phyloP scores from a whole-genome alignment of 2,888 invertebrate species.

The Julus scanicus region DNA sequence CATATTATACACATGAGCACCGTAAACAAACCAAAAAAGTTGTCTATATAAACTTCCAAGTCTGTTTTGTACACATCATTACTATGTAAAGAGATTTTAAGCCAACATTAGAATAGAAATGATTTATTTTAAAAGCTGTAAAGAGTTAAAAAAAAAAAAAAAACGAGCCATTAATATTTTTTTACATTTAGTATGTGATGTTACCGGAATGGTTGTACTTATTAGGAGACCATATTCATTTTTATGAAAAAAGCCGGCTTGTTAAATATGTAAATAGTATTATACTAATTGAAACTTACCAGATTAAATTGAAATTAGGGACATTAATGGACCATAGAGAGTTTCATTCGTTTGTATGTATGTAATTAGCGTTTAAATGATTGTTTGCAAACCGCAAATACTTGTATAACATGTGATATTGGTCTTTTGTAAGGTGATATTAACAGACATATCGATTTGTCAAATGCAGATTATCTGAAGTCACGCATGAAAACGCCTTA shows the following conservation, averaged over 20 bases:
- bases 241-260: background rate
- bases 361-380: background rate
- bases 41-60: too few relatives aligned
- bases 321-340: background rate
- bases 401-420: background rate
- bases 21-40: background rate
- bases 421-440: background rate
- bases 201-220: background rate
- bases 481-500: background rate
- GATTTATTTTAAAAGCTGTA: background rate
- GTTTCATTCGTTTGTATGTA: background rate
- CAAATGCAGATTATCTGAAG: background rate
- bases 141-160: background rate
- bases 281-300: background rate
- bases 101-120: background rate
- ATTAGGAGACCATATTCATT: background rate
- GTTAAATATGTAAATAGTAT: background rate
- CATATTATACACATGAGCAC: background rate
- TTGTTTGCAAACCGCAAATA: slow-evolving; percentile 14
- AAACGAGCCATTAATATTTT: too few relatives aligned
- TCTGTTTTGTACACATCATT: background rate
- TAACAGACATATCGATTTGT: background rate
- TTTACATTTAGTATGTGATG: too few relatives aligned
- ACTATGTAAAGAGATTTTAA: background rate
- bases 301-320: background rate